Conservation (phyloP, 2,113 vertebrate species). For the Boleophthalmus pectinirostris region DNA sequence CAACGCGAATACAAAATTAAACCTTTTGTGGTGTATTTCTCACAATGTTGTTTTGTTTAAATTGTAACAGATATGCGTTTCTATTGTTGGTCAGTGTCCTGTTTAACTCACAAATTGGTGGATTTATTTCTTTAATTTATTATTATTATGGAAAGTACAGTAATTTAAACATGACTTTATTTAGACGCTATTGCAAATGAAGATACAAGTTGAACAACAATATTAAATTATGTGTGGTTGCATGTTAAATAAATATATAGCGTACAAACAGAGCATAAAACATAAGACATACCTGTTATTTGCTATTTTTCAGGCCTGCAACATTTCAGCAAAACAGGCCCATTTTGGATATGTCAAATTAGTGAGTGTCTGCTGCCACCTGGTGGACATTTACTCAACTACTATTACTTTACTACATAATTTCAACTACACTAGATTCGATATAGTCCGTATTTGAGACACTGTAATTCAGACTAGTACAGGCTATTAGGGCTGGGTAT, state of each 20-base stretch:
- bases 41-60: background rate
- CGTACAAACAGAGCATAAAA: background rate
- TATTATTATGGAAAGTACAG: background rate
- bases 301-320: background rate
- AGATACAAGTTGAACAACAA: background rate
- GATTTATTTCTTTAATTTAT: background rate
- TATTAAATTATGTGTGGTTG: background rate
- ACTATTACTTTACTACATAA: no score
- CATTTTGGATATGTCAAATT: background rate
- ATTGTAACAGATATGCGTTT: background rate
- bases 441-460: no score
- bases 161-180: background rate
- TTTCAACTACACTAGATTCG: background rate
- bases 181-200: background rate
- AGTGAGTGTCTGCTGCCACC: conserved; percentile 42
- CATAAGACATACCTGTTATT: background rate
- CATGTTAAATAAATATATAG: background rate
- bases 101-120: background rate
- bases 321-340: conserved; percentile 3
- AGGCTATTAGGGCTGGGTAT: no score
- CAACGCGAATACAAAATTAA: conserved; percentile 22
- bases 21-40: conserved; percentile 22
- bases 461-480: no score
- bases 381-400: conserved; percentile 36
- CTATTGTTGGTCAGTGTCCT: background rate